phyloP scores from a whole-genome alignment of 1,140 invertebrate genomes.

The Papilio machaon region DNA sequence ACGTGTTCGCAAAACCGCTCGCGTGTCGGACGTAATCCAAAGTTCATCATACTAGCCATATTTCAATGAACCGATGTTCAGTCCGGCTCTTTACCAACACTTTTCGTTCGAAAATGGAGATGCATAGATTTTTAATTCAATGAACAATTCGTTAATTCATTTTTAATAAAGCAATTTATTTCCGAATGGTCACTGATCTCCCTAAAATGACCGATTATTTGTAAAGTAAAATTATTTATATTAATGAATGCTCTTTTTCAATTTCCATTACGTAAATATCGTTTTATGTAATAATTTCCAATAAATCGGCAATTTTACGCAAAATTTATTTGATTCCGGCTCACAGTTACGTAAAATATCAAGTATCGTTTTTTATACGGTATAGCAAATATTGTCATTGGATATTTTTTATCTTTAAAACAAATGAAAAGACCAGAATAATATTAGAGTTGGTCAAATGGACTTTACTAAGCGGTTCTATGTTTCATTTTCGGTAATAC shows the following conservation, averaged over 20 bases:
- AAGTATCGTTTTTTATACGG: not conserved
- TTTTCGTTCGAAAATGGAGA: not conserved
- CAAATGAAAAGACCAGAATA: not conserved
- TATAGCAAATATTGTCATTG: too few relatives aligned
- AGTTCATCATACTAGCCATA: slow-evolving; percentile 70
- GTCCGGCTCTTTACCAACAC: slow-evolving; percentile 40
- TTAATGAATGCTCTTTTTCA: not conserved
- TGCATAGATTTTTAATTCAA: slow-evolving; percentile 24
- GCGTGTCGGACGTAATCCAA: slow-evolving; percentile 59
- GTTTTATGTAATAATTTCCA: not conserved
- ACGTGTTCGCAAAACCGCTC: slow-evolving; percentile 53
- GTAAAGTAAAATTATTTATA: too few relatives aligned
- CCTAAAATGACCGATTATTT: too few relatives aligned
- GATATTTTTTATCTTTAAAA: too few relatives aligned
- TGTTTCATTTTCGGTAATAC: not conserved
- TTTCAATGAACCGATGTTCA: slow-evolving; percentile 68
- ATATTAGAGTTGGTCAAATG: not conserved
- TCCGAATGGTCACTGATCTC: not conserved
- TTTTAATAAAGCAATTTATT: not conserved
- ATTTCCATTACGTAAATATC: not conserved
- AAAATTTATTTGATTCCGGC: not conserved
- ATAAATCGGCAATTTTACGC: not conserved
- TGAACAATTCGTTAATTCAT: not conserved
- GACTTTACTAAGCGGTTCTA: not conserved
- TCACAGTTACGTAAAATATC: not conserved